Evolutionary conservation across 2,113 vertebrate species (phyloP), one percentile per base, ranked within the genome.

Genomic region (Gymnogyps californianus): DNA sequence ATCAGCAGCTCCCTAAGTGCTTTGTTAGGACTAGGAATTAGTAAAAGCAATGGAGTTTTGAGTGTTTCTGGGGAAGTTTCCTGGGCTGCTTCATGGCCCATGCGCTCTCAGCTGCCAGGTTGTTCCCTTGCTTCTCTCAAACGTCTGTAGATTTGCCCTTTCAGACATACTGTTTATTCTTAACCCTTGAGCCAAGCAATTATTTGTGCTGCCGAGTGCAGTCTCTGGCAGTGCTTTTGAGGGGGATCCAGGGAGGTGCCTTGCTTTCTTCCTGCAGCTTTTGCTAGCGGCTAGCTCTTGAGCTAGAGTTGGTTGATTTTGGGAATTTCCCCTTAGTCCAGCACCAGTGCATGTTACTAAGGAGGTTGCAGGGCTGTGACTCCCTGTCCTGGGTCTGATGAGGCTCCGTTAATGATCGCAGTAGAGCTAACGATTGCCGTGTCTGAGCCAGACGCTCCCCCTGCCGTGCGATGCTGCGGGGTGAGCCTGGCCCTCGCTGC

Each of bases 121-220:
- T 67, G 9, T 67, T 49, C 13, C 49, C 28, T 18, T 40, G 17
- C 9, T 66, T 62, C 18, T 49, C 12, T 78, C 12, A 4, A 9
- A 15, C 8, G 5, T 2, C 29, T 0, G 1, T 15, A 47, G 42
- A 2, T 34, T 16, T 77, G 36, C 18, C 34, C 32, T 38, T 59
- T 61, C 49, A 49, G 34, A 13, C 24, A 0, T 10, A 6, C 22
- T 31, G 26, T n/a, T 61, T 34, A 36, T 64, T 22, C 25, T 20
- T 13, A 24, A 3, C 5, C 47, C 38, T 52, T 1, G 9, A 90
- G 42, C 52, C 28, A 26, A 57, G 71, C 31, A 13, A 7, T 25
- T 32, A 0, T 2, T 38, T 31, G 44, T 4, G 0, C 9, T 11
- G 71, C 10, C 0, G 0, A 6, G 25, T 8, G 55, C 1, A 4